Evolutionary conservation across 2,113 vertebrate species (phyloP).

Genomic region (Macquaria ambigua): DNA sequence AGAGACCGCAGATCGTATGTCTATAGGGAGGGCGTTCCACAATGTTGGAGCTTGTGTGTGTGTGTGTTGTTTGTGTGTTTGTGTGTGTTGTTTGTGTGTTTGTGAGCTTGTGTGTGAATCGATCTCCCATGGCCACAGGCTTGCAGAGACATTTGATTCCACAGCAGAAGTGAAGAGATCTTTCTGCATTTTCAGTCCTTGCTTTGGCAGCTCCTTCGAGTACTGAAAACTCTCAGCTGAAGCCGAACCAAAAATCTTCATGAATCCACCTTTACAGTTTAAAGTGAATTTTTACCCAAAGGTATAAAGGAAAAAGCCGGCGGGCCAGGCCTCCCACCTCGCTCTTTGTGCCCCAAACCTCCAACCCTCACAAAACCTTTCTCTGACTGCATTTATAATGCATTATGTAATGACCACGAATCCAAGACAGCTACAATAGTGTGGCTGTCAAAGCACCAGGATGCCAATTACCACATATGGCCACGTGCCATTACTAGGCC

Average conservation of each 20-base stretch:
- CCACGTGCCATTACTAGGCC: constrained; percentile 44
- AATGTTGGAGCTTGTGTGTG: no score
- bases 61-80: background rate
- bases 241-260: constrained; percentile 7
- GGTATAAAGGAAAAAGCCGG: background rate
- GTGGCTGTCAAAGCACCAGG: constrained; percentile 73
- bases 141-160: constrained; percentile 37
- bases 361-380: constrained; percentile 54
- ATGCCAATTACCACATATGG: constrained; percentile 76
- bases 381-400: constrained; percentile 63
- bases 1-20: no score
- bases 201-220: constrained; percentile 2
- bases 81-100: constrained; percentile 10
- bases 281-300: constrained; percentile 10
- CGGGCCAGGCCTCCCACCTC: background rate
- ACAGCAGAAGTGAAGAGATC: constrained; percentile 25
- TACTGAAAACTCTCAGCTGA: constrained; percentile 28
- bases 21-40: no score
- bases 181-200: constrained; percentile 5
- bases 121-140: constrained; percentile 17
- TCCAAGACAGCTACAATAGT: constrained; percentile 60
- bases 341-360: constrained; percentile 25
- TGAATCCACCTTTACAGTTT: constrained; percentile 17
- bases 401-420: constrained; percentile 74
- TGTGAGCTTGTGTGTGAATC: constrained; percentile 23